phyloP scores from a whole-genome alignment of 2,888 invertebrate species.

The Diaprepes abbreviatus region DNA sequence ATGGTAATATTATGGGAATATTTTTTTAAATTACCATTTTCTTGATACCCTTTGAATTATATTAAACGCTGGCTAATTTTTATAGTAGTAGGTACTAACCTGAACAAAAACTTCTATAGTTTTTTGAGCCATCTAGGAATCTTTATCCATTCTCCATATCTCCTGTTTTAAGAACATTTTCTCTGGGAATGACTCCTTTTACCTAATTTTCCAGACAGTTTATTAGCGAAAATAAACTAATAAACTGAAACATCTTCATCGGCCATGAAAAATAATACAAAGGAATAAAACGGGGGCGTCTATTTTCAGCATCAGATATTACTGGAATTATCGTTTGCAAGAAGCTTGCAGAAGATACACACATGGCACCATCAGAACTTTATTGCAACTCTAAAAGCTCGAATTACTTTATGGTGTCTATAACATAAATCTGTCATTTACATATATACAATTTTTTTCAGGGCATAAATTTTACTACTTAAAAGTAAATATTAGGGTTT shows the following conservation, averaged over 20 bases:
- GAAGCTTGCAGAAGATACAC: slow-evolving; percentile 11
- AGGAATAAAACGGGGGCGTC: background rate
- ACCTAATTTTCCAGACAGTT: background rate
- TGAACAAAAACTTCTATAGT: too few species aligned
- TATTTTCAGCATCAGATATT: slow-evolving; percentile 5
- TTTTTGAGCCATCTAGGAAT: too few species aligned
- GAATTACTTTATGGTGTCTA: slow-evolving; percentile 3
- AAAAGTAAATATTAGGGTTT: slow-evolving; percentile 6
- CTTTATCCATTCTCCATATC: too few species aligned
- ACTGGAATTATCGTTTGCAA: background rate
- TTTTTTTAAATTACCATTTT: too few species aligned
- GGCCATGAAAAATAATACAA: background rate
- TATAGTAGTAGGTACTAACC: too few species aligned
- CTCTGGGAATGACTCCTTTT: too few species aligned
- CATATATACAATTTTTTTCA: background rate
- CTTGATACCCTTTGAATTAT: too few species aligned
- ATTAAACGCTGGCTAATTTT: too few species aligned
- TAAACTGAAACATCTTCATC: background rate
- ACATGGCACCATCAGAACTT: slow-evolving; percentile 5
- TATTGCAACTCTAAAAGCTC: slow-evolving; percentile 13
- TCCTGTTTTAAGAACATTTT: too few species aligned
- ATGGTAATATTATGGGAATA: too few species aligned
- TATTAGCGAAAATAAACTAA: background rate
- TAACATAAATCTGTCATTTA: slow-evolving; percentile 2
- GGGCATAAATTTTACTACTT: slow-evolving; percentile 1